Base-by-base conservation (phyloP, 2,888 invertebrate species). In the Hyles lineata region DNA sequence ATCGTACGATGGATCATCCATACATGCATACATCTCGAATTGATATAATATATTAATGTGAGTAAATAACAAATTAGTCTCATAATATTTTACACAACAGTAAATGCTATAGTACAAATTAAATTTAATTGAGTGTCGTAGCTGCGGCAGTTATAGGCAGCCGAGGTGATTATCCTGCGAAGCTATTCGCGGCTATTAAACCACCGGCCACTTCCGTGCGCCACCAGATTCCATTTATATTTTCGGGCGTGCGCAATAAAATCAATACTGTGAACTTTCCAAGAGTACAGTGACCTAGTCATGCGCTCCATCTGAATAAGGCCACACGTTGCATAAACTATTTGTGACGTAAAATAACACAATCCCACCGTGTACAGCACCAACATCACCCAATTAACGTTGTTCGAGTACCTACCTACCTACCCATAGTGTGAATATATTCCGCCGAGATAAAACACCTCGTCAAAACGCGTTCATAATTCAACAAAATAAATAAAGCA, bases 211-310 rank as follows among this genome's bases (percentile, higher is more conserved):
- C 82, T 85, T 85, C 84, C 82, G 83, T 83, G 84, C 84, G 76
- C 80, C 78, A 80, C 78, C 83, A 83, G 83, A 86, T 85, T 84
- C 87, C 90, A 90, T 93, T 93, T 92, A 93, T 93, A 94, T 93
- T 93, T 94, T 92, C 87, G 93, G 93, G 91, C 91, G 90, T 81
- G 92, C 91, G 90, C 93, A 93, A 94, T 94, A 94, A 94, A 94
- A 94, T 94, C 94, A 93, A 94, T 94, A 94, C 93, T 85, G 91
- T 89, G 92, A 93, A 93, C 93, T 93, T 92, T 91, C 85, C 88
- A 87, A 83, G 88, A 90, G 94, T 93, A 90, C 94, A 93, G 84
- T 94, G 94, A 94, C 94, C 94, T 83, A 94, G 88, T 92, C 87
- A 84, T 86, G 85, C 86, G 87, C 87, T 85, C 79, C 79, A 83